Evolutionary conservation across 2,113 vertebrate species (phyloP), one percentile per base, ranked within the genome.

Genomic region (Ploceus nigricollis): DNA sequence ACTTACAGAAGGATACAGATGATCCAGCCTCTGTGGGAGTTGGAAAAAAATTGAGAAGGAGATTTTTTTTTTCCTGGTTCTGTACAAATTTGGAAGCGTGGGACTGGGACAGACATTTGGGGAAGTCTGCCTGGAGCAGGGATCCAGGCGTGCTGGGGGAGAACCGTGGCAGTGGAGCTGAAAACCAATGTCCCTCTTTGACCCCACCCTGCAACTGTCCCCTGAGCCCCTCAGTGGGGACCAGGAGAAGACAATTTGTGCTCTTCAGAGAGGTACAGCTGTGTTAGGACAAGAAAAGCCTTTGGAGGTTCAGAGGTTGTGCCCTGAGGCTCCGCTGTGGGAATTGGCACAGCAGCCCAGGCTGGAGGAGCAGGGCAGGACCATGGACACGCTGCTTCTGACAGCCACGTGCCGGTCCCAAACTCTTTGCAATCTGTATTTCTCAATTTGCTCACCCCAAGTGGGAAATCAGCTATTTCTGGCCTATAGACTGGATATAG

Each of bases 101-200:
- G 31, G 28, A 23, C 28, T 69, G 68, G 40, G 35, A 48, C 72
- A 35, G 44, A 39, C 28, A 3, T 7, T 42, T 66, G 8, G 5
- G 63, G 37, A 65, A 56, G 28, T 33, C 13, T 75, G 39, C 23
- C 66, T 65, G 39, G 3, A 39, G 45, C 45, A 20, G 0, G 22
- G 68, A 15, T 15, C 0, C 1, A 33, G 31, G n/a, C 0, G 0
- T 35, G 39, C 73, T 44, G 80, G 42, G 31, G 28, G 5, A 16
- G 61, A 23, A 1, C 0, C 11, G 18, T 56, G 57, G 39, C 57
- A n/a, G 12, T 6, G 28, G 39, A 47, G 28, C 78, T 54, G 44
- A 42, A 75, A 57, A 82, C 22, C 79, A 70, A 3, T n/a, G 35
- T 39, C 73, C 31, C 40, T 84, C 61, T 48, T 33, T 40, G 24